phyloP scores from a whole-genome alignment of 2,113 vertebrate genomes.

The Albula glossodonta region DNA sequence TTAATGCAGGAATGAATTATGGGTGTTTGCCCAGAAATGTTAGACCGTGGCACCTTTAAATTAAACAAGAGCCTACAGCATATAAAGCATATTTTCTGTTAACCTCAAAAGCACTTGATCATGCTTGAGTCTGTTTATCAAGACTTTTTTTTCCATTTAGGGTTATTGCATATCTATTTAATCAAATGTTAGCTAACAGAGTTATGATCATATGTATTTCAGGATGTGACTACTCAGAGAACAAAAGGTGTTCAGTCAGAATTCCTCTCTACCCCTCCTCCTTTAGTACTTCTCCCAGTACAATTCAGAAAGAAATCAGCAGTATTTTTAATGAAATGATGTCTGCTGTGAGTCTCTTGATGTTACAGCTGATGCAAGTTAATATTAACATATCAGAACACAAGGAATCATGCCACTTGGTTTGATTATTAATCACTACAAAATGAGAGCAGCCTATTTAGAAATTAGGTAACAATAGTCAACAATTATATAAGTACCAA shows the following conservation, averaged over 20 bases:
- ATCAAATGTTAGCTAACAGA: background rate
- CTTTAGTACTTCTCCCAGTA: background rate
- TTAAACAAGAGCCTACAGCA: background rate
- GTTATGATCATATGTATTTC: background rate
- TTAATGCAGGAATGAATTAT: background rate
- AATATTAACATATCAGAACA: background rate
- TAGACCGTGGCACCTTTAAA: background rate
- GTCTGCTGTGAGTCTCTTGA: background rate
- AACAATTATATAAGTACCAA: no score
- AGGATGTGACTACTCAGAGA: background rate
- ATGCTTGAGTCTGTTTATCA: background rate
- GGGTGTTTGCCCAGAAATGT: background rate
- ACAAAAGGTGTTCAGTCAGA: background rate
- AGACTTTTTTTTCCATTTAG: background rate
- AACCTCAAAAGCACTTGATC: background rate
- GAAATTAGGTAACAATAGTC: no score
- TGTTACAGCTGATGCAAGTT: background rate
- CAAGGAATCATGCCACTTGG: background rate
- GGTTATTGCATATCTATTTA: background rate
- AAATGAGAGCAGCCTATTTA: no score
- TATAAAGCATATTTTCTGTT: background rate
- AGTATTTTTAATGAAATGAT: no score
- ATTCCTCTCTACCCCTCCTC: no score
- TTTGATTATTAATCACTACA: no score
- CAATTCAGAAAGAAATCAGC: background rate